Base-by-base conservation (phyloP, 2,797 vertebrate species). In the Lacerta viridis region DNA sequence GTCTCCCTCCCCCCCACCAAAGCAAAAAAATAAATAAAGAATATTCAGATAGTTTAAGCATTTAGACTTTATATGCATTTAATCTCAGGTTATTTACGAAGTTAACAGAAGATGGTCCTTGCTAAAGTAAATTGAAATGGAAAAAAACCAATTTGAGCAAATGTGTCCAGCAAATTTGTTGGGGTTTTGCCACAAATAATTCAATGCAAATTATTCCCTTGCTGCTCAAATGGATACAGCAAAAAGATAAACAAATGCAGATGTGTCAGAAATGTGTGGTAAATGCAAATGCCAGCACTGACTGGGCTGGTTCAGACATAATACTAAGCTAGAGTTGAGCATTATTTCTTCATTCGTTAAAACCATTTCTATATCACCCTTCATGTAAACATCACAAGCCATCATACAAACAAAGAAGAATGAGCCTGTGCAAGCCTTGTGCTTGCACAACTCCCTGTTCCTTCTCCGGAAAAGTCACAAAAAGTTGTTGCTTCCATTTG, bases 31-130 rank as follows among this genome's bases (percentile, higher is more conserved):
- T 43, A 75, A 89, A 86, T 88, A 87, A 85, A 92, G 89, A 1
- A 46, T 80, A 59, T 86, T 87, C 41, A 90, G 23, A 61, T 90
- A 64, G 80, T 92, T 94, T 93, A 81, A 78, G 41, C 9, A 81
- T 90, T 46, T 55, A 90, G 3, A 0, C 46, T 0, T 72, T 91
- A 84, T 85, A 83, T 94, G 64, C 18, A 89, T 90, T 93, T 88
- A 9, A 8, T 83, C 64, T 87, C 88, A 79, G 0, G 2, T 1
- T 74, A 81, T 85, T 95, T 91, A 87, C 4, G 85, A 89, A 90
- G 81, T 55, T n/a, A 81, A 91, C 46, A 5, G 76, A 1, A 85
- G n/a, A 69, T 61, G 46, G 6, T 59, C 10, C 85, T 92, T 91
- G 7, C 68, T 89, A 43, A 88, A 93, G 79, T 77, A 83, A 89